phyloP scores from a whole-genome alignment of 2,888 invertebrate genomes.

The Drosophila melanosoma region DNA sequence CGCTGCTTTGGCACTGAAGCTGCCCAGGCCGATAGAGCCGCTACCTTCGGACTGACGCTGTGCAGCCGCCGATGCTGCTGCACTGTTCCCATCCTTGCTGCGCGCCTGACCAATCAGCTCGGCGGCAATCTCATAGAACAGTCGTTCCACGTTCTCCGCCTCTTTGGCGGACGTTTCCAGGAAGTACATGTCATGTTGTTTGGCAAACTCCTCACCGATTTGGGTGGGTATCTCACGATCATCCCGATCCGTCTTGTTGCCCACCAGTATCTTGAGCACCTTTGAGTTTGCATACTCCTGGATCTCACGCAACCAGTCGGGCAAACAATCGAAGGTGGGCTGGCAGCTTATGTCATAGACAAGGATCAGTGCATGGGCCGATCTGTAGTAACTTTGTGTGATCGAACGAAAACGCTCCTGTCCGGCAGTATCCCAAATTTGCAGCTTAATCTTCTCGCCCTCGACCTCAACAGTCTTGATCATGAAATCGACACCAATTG shows the following conservation, averaged over 20 bases:
- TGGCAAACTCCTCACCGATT: conserved; percentile 98
- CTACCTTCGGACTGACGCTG: conserved; percentile 66
- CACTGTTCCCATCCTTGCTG: conserved; percentile 87
- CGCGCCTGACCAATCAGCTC: conserved; percentile 97
- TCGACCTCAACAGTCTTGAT: conserved; percentile 99
- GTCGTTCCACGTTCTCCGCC: conserved; percentile 97
- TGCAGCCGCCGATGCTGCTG: conserved; percentile 69
- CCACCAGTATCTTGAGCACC: conserved; percentile 86
- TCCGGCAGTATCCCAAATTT: conserved; percentile 99
- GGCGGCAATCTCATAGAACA: conserved; percentile 98
- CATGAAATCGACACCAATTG: conserved; percentile 99
- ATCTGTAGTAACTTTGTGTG: conserved; percentile 98
- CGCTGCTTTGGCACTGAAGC: conserved; percentile 75
- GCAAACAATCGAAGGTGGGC: conserved; percentile 98
- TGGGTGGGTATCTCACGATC: conserved; percentile 96
- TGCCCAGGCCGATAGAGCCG: conserved; percentile 77
- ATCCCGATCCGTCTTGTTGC: conserved; percentile 99
- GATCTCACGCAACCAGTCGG: conserved; percentile 98
- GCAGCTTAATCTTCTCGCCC: conserved; percentile 97
- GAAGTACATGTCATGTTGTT: conserved; percentile 98
- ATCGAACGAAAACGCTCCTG: conserved; percentile 98
- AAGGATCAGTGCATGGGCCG: conserved; percentile 98
- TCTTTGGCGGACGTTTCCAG: conserved; percentile 99
- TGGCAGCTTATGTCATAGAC: conserved; percentile 99
- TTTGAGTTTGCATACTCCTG: conserved; percentile 98